phyloP scores from a whole-genome alignment of 1,140 invertebrate genomes.

The Procambarus virginalis region DNA sequence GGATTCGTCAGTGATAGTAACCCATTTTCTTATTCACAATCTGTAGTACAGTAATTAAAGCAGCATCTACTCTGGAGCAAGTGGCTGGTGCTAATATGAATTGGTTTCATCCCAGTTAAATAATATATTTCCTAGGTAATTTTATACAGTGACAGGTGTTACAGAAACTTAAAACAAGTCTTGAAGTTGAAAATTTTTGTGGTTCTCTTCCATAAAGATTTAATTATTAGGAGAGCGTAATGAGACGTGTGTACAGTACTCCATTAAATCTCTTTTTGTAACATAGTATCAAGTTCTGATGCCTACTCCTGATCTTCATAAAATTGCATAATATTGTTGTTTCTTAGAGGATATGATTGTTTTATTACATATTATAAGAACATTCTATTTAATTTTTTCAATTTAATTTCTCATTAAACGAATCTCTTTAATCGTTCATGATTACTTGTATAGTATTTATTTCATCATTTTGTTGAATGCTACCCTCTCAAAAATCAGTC shows the following conservation, averaged over 20 bases:
- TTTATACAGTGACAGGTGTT: background rate
- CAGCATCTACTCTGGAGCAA: background rate
- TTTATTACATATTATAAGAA: background rate
- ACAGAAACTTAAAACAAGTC: slow-evolving; percentile 9
- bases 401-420: no score
- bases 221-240: background rate
- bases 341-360: background rate
- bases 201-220: slow-evolving; percentile 1
- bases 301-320: slow-evolving; percentile 13
- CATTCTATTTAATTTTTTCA: background rate
- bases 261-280: background rate
- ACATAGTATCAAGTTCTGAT: slow-evolving; percentile 18
- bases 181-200: background rate
- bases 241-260: slow-evolving; percentile 1
- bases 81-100: background rate
- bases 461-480: no score
- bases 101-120: background rate
- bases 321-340: slow-evolving; percentile 39
- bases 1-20: background rate
- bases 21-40: background rate
- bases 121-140: background rate
- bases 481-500: no score
- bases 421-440: background rate
- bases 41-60: background rate
- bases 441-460: background rate